Evolutionary conservation across 1,140 invertebrate genomes (phyloP).

Genomic region (Bradysia coprophila): DNA sequence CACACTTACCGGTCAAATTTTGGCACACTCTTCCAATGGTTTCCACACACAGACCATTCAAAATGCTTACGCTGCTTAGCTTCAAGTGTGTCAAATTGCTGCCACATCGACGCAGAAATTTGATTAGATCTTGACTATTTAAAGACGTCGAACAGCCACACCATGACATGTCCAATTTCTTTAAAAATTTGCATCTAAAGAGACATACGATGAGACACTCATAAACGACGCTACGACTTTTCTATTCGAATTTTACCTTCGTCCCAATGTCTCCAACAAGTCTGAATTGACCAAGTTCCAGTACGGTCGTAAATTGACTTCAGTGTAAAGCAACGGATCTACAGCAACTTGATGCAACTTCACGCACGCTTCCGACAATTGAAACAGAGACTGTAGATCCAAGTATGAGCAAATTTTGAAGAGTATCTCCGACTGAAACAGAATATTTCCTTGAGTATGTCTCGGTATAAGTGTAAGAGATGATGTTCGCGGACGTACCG

Average conservation of each 20-base stretch:
- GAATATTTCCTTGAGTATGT: no score
- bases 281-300: slow-evolving; percentile 39
- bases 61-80: slow-evolving; percentile 59
- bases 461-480: no score
- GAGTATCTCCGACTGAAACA: slow-evolving; percentile 28
- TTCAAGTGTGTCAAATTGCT: slow-evolving; percentile 44
- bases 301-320: slow-evolving; percentile 57
- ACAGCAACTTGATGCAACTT: slow-evolving; percentile 52
- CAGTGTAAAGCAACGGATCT: slow-evolving; percentile 57
- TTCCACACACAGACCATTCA: no score
- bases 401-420: slow-evolving; percentile 38
- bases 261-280: slow-evolving; percentile 15
- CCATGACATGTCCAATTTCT: slow-evolving; percentile 71
- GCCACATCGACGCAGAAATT: slow-evolving; percentile 48
- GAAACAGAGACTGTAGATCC: slow-evolving; percentile 57
- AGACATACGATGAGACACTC: slow-evolving; percentile 24
- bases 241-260: slow-evolving; percentile 23
- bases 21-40: no score
- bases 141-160: no score
- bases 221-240: no score
- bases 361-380: slow-evolving; percentile 53
- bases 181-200: slow-evolving; percentile 43
- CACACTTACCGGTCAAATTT: no score
- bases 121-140: no score
- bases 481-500: no score